Evolutionary conservation across 2,888 invertebrate species (phyloP).

Genomic region (Drosophila prolongata): DNA sequence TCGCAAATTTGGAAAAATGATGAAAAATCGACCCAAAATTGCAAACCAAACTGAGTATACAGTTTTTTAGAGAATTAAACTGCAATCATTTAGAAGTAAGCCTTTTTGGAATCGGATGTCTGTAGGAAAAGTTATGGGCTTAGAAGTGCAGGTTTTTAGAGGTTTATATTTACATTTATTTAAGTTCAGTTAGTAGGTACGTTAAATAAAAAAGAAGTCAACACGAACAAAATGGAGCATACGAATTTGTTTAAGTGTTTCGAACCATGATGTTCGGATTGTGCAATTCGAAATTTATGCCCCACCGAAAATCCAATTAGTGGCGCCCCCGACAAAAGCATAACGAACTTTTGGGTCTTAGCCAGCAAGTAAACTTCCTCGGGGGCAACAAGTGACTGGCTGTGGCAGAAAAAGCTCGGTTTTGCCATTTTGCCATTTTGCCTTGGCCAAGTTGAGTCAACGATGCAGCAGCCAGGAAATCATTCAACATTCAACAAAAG

Average conservation of each 20-base stretch:
- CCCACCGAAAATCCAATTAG: slow-evolving; percentile 55
- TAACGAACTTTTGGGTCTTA: slow-evolving; percentile 29
- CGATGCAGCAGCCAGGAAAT: slow-evolving; percentile 60
- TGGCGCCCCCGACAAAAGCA: slow-evolving; percentile 39
- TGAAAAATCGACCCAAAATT: no score
- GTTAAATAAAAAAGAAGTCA: no score
- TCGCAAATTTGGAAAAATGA: no score
- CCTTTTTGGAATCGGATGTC: no score
- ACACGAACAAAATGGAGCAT: no score
- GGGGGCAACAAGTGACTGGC: slow-evolving; percentile 52
- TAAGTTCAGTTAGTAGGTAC: no score
- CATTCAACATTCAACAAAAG: slow-evolving; percentile 67
- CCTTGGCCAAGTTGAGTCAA: slow-evolving; percentile 51
- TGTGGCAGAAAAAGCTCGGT: slow-evolving; percentile 5
- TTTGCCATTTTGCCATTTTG: slow-evolving; percentile 30
- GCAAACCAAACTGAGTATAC: no score
- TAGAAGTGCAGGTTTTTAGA: no score
- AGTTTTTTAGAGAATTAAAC: no score
- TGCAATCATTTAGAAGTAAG: no score
- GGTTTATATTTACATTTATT: no score
- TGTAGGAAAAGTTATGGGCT: no score
- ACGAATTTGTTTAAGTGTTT: slow-evolving; percentile 8
- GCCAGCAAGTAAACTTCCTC: slow-evolving; percentile 34
- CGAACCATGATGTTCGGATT: slow-evolving; percentile 16
- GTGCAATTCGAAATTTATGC: slow-evolving; percentile 15